These are phyloP conservation scores for Napeogenes inachia DNA, from an alignment of 2,888 invertebrate species.

Conservation along the genomic window DNA sequence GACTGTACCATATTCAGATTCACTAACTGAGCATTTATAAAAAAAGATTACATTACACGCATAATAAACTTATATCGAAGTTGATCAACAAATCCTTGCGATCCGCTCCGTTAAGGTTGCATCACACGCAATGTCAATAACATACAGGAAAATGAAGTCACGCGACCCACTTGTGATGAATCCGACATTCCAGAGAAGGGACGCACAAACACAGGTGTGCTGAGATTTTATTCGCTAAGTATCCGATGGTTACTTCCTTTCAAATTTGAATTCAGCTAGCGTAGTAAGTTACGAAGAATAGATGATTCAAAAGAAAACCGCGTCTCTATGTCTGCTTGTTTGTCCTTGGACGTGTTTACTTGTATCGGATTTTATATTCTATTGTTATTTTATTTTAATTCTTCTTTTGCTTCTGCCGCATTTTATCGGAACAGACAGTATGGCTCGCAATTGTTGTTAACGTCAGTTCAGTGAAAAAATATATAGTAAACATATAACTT, in stretches of 20 bases:
- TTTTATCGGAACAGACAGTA: constrained; percentile 21
- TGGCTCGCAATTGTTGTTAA: constrained; percentile 13
- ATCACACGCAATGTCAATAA: constrained; percentile 8
- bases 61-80: no score
- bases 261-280: constrained; percentile 28
- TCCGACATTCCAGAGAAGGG: constrained; percentile 18
- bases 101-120: no score
- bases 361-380: constrained; percentile 22
- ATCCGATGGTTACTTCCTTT: constrained; percentile 12
- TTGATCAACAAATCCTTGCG: no score
- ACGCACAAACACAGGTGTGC: constrained; percentile 17
- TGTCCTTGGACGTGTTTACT: constrained; percentile 30
- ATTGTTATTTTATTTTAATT: constrained; percentile 21
- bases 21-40: no score
- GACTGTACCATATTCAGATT: no score
- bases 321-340: constrained; percentile 35
- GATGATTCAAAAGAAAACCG: constrained; percentile 33
- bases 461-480: not conserved
- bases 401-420: constrained; percentile 13
- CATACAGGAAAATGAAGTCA: not conserved
- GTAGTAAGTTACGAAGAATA: constrained; percentile 34
- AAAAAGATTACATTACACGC: no score
- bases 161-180: constrained; percentile 9
- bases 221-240: constrained; percentile 7
- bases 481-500: no score